Percentiles rank a stretch among this genome's conserved stretches.
Evolutionary conservation across 1,140 invertebrate genomes (phyloP).

Genomic region (Araneus ventricosus): DNA sequence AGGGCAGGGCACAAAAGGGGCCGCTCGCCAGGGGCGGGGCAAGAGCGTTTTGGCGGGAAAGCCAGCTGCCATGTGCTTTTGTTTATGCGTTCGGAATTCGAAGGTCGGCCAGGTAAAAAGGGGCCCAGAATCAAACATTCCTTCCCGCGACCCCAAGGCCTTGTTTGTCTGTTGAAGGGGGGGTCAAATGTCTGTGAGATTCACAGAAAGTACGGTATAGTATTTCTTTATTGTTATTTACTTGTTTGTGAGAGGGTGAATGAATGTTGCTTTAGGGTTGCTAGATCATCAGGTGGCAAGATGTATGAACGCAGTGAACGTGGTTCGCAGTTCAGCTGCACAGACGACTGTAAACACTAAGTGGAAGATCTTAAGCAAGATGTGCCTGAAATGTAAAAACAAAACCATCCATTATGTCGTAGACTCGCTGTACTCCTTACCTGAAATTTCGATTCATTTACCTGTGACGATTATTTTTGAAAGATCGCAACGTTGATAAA

Average conservation of each 20-base stretch:
- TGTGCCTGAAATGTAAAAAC: too few species aligned
- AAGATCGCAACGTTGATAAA: too few species aligned
- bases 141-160: neutral
- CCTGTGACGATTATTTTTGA: too few species aligned
- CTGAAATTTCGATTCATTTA: too few species aligned
- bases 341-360: too few species aligned
- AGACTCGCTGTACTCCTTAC: too few species aligned
- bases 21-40: neutral
- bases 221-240: neutral
- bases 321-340: too few species aligned
- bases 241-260: neutral
- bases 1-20: neutral
- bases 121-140: neutral
- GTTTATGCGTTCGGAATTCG: neutral
- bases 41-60: slow-evolving; percentile 1
- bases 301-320: too few species aligned
- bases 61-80: neutral
- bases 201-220: neutral
- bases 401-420: too few species aligned
- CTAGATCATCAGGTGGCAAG: too few species aligned
- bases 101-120: neutral
- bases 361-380: too few species aligned
- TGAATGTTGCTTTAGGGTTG: neutral
- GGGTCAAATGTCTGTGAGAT: neutral
- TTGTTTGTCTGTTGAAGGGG: too few species aligned